A percentile compares a stretch with the other conserved stretches of the same genome.
Evolutionary conservation across 2,888 invertebrate species (phyloP).

Genomic region (Danaus chrysippus): DNA sequence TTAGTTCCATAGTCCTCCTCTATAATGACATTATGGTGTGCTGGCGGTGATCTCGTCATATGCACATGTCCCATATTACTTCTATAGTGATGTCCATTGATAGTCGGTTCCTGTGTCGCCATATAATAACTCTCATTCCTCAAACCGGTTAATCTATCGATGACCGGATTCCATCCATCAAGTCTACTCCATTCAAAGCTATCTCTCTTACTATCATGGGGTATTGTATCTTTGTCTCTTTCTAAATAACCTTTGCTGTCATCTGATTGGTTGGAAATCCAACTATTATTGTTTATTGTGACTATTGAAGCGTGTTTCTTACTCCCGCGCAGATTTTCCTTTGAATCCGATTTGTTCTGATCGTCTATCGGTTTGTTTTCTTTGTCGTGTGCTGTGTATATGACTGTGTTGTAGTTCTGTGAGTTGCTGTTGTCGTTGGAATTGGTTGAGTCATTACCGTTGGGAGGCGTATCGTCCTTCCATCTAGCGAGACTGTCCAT

Average conservation of each 20-base stretch:
- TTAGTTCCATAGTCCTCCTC: conserved; percentile 80
- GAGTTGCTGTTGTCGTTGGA: conserved; percentile 63
- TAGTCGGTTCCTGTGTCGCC: conserved; percentile 67
- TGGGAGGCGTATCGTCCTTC: conserved; percentile 77
- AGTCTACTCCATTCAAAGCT: conserved; percentile 80
- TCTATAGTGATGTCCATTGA: conserved; percentile 69
- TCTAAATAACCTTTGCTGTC: conserved; percentile 74
- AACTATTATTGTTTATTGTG: conserved; percentile 72
- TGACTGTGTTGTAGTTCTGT: conserved; percentile 70
- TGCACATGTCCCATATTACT: conserved; percentile 64
- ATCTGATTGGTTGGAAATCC: conserved; percentile 74
- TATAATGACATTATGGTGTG: conserved; percentile 81
- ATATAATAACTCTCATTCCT: conserved; percentile 96
- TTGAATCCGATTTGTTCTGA: conserved; percentile 44
- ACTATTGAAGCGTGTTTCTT: conserved; percentile 74
- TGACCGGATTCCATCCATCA: conserved; percentile 91
- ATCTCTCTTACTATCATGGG: conserved; percentile 70
- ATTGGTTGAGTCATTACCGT: conserved; percentile 69
- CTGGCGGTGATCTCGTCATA: conserved; percentile 68
- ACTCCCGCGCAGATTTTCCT: conserved; percentile 48
- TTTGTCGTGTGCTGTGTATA: conserved; percentile 63
- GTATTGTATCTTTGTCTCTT: conserved; percentile 68
- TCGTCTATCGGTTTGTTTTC: conserved; percentile 58
- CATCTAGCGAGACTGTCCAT: conserved; percentile 76
- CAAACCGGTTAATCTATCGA: conserved; percentile 90